Conservation (phyloP, 2,797 vertebrate genomes). For the Amblyraja radiata region DNA sequence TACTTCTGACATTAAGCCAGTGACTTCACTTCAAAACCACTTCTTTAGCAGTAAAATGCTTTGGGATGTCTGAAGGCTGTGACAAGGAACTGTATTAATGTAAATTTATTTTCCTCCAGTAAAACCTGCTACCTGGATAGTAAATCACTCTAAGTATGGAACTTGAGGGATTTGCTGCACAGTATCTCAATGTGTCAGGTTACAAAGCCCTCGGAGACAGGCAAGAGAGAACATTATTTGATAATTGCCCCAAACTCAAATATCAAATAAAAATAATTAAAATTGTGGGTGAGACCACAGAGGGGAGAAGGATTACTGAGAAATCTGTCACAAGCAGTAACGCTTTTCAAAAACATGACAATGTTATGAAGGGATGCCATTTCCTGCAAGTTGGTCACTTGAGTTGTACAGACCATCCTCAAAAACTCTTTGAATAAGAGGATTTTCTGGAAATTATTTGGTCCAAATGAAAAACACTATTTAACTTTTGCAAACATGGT, state of each 20-base stretch:
- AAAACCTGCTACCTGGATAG: not conserved
- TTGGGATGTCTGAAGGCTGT: not conserved
- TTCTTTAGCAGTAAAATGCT: not conserved
- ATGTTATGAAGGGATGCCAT: not conserved
- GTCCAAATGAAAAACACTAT: not conserved
- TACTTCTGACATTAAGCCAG: not conserved
- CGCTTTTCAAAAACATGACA: not conserved
- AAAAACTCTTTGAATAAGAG: conserved; percentile 23
- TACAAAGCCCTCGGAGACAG: not conserved
- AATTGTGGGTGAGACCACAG: not conserved
- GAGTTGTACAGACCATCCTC: not conserved
- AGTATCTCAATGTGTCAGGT: not conserved
- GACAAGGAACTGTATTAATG: not conserved
- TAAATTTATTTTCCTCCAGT: not conserved
- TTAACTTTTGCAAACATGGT: not conserved
- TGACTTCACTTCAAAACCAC: not conserved
- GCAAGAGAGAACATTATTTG: not conserved
- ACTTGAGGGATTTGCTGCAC: not conserved
- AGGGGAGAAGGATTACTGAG: not conserved
- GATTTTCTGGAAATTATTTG: not conserved
- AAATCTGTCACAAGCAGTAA: not conserved
- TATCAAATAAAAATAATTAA: not conserved
- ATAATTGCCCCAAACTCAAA: not conserved
- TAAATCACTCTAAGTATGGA: not conserved
- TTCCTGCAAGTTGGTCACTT: not conserved